A percentile compares a stretch with the other conserved stretches of the same genome.
These are phyloP conservation scores for Mormyrops attenuatus DNA, from an alignment of 2,797 vertebrate species.

Conservation along the genomic window DNA sequence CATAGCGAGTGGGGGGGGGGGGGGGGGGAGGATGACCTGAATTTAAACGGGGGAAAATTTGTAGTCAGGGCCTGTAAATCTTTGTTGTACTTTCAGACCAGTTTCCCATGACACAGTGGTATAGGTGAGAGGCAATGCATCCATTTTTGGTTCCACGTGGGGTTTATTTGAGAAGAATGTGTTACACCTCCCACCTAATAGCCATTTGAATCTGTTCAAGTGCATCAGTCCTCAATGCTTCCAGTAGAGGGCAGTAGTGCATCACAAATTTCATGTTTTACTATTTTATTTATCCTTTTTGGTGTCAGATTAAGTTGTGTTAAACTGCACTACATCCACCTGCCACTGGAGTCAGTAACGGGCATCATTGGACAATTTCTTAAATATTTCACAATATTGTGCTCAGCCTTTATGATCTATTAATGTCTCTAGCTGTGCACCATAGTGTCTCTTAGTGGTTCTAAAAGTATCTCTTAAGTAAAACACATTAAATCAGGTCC, in stretches of 20 bases:
- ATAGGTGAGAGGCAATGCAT: not conserved
- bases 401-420: not conserved
- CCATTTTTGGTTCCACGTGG: not conserved
- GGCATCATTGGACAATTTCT: not conserved
- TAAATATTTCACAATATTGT: not conserved
- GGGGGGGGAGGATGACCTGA: not conserved
- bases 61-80: not conserved
- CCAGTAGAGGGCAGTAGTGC: not conserved
- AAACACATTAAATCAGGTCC: not conserved
- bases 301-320: not conserved
- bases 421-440: not conserved
- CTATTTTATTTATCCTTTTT: too few relatives aligned
- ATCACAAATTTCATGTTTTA: not conserved
- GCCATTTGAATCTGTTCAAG: not conserved
- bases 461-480: not conserved
- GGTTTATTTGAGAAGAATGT: not conserved
- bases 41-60: not conserved
- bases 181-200: not conserved
- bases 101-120: not conserved
- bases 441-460: not conserved
- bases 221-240: not conserved
- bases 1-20: not conserved
- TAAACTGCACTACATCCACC: not conserved
- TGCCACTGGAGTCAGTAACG: not conserved
- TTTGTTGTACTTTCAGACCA: not conserved